Conservation (phyloP, 1,140 invertebrate genomes). For the Battus philenor region DNA sequence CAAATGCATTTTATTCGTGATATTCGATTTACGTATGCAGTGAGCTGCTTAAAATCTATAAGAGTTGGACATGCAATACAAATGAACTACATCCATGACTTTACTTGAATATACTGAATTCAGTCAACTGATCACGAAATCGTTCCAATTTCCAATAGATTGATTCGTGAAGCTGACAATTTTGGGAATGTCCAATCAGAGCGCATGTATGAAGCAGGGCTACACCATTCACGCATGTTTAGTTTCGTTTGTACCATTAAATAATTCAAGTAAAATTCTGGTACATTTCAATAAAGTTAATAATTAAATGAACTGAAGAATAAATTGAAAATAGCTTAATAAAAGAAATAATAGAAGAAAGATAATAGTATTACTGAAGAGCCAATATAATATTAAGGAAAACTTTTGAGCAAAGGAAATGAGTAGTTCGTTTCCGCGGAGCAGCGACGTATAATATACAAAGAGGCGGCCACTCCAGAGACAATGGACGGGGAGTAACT, state of each 20-base stretch:
- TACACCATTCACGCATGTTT: too few species aligned
- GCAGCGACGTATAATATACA: conserved; percentile 58
- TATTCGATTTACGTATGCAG: too few species aligned
- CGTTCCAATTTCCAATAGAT: conserved; percentile 23
- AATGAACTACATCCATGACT: conserved; percentile 7
- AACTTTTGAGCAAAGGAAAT: conserved; percentile 66
- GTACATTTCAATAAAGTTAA: too few species aligned
- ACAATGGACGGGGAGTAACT: conserved; percentile 64
- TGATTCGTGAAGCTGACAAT: conserved; percentile 7
- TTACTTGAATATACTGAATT: conserved; percentile 14
- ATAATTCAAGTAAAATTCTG: too few species aligned
- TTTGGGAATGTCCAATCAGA: too few species aligned
- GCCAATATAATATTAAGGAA: conserved; percentile 48
- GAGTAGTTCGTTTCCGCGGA: conserved; percentile 61
- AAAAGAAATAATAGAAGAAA: conserved; percentile 17
- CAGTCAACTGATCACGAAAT: conserved; percentile 20
- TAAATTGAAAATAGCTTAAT: conserved; percentile 17
- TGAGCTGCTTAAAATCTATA: too few species aligned
- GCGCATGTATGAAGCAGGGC: too few species aligned
- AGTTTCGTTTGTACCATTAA: too few species aligned
- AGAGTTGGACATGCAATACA: too few species aligned
- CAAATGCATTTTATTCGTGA: too few species aligned
- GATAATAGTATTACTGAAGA: conserved; percentile 26
- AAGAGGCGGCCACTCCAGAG: conserved; percentile 59
- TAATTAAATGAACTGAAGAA: conserved; percentile 12